phyloP scores from a whole-genome alignment of 2,797 vertebrate species.

The Alosa sapidissima region DNA sequence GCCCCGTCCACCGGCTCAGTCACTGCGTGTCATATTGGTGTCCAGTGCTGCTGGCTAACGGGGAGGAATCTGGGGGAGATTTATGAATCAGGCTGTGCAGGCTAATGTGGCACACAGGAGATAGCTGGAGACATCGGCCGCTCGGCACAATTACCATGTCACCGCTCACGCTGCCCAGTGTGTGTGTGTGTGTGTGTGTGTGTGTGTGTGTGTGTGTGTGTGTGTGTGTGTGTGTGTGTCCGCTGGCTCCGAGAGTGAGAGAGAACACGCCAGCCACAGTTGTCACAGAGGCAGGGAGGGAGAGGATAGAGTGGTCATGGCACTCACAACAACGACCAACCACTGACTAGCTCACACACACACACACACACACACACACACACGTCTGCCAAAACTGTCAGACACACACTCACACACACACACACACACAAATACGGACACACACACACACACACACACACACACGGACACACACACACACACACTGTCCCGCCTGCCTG shows the following conservation, averaged over 20 bases:
- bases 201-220: too few relatives aligned
- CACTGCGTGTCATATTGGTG: too few relatives aligned
- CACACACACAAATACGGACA: background rate
- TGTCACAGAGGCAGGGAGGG: background rate
- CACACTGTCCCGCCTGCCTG: too few relatives aligned
- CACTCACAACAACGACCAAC: too few relatives aligned
- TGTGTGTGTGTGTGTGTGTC: too few relatives aligned
- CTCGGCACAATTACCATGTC: background rate
- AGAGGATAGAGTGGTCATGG: background rate
- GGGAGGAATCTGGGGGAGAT: background rate
- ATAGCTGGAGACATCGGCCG: background rate
- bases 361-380: background rate
- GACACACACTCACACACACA: background rate
- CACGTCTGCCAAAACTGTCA: too few relatives aligned
- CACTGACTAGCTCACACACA: background rate
- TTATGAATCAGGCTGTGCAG: background rate
- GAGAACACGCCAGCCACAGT: too few relatives aligned
- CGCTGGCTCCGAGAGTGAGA: too few relatives aligned
- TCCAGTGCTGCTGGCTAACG: background rate
- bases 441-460: background rate
- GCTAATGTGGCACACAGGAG: background rate
- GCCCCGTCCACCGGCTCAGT: too few relatives aligned
- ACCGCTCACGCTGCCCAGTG: too few relatives aligned
- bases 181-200: too few relatives aligned
- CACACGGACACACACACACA: background rate